These are phyloP conservation scores for Oscheius onirici DNA, from an alignment of 2,888 invertebrate species.

Conservation along the genomic window DNA sequence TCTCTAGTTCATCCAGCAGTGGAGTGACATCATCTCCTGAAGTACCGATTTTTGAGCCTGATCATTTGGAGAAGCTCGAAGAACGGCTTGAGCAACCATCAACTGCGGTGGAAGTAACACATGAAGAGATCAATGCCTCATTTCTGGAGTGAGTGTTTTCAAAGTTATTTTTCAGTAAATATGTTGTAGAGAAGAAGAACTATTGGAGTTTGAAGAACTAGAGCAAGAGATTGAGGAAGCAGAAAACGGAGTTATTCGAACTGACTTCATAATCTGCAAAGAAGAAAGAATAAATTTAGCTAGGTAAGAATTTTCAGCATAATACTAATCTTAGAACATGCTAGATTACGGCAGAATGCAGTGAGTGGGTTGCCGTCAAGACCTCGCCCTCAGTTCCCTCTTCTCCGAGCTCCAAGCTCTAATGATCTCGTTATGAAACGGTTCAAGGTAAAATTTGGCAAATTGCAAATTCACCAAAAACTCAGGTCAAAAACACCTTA, in stretches of 20 bases:
- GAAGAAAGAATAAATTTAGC: conserved; percentile 50
- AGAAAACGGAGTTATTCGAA: conserved; percentile 46
- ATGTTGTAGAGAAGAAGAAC: conserved; percentile 40
- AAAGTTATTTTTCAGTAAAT: background rate
- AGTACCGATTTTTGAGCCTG: conserved; percentile 8
- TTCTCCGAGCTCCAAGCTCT: conserved; percentile 44
- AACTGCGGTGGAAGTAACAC: background rate
- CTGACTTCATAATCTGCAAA: conserved; percentile 44
- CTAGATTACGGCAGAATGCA: conserved; percentile 37
- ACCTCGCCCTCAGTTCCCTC: conserved; percentile 39
- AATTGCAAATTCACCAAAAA: background rate
- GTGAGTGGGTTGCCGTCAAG: conserved; percentile 32
- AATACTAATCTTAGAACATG: background rate
- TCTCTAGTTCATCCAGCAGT: conserved; percentile 9
- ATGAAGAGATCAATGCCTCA: conserved; percentile 17
- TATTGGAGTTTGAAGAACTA: conserved; percentile 52
- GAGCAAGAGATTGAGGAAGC: conserved; percentile 51
- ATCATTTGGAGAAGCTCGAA: conserved; percentile 31
- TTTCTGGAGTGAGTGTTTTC: conserved; percentile 24
- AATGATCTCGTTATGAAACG: conserved; percentile 58
- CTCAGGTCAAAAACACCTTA: conserved; percentile 49
- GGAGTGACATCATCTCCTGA: background rate
- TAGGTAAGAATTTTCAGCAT: conserved; percentile 31
- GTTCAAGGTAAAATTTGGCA: conserved; percentile 47
- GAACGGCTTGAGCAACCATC: conserved; percentile 11